Percentiles rank a stretch among this genome's conserved stretches.
Conservation (phyloP, 1,140 invertebrate genomes). For the Drosophila murphyi region DNA sequence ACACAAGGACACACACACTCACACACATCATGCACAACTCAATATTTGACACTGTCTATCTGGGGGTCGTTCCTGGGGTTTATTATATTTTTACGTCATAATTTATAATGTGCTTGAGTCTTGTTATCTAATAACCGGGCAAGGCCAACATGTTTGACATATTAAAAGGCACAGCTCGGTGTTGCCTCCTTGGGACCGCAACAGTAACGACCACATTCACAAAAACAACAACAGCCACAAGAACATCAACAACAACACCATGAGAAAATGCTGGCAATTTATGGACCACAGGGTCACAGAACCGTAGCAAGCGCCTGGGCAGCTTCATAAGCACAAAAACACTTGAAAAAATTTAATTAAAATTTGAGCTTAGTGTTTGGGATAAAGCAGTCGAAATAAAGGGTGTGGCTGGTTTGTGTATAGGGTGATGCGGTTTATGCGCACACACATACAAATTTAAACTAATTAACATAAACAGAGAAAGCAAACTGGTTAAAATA, state of each 20-base stretch:
- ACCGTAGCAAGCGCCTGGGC: slow-evolving; percentile 48
- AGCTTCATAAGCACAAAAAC: slow-evolving; percentile 62
- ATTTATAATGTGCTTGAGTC: slow-evolving; percentile 65
- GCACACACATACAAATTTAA: slow-evolving; percentile 8
- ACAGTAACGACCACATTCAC: background rate
- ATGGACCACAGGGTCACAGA: slow-evolving; percentile 31
- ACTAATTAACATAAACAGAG: slow-evolving; percentile 1
- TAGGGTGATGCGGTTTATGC: slow-evolving; percentile 39
- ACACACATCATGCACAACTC: slow-evolving; percentile 30
- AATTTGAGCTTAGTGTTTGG: slow-evolving; percentile 68
- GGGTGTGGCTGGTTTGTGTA: slow-evolving; percentile 42
- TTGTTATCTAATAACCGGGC: slow-evolving; percentile 50
- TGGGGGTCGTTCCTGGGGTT: slow-evolving; percentile 30
- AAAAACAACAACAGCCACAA: slow-evolving; percentile 1
- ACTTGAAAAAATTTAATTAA: slow-evolving; percentile 78
- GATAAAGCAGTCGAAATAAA: slow-evolving; percentile 22
- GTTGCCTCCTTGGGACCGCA: slow-evolving; percentile 8
- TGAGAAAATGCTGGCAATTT: slow-evolving; percentile 54
- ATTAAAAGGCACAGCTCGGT: slow-evolving; percentile 41
- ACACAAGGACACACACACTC: slow-evolving; percentile 6
- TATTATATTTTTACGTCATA: slow-evolving; percentile 75
- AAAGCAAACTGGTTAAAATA: background rate
- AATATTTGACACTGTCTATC: slow-evolving; percentile 69
- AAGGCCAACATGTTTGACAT: slow-evolving; percentile 61
- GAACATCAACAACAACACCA: slow-evolving; percentile 11